Evolutionary conservation across 1,140 invertebrate species (phyloP).

Genomic region (Psilanteris sp.): DNA sequence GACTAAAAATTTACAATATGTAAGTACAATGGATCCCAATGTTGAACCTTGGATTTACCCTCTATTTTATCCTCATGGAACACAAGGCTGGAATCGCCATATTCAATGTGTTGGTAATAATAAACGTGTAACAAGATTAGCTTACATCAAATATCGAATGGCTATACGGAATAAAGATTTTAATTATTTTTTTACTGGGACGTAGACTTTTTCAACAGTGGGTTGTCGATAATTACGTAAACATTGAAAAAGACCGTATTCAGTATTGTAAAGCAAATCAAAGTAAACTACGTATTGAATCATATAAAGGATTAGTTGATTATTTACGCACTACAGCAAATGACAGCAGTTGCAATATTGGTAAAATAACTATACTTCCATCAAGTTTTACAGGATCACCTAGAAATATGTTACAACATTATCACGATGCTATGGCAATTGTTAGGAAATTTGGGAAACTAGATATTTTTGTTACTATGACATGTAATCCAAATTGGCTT

Average conservation of each 20-base stretch:
- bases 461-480: constrained; percentile 10
- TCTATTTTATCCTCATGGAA: background rate
- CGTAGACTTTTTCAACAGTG: too few species aligned
- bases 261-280: constrained; percentile 3
- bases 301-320: constrained; percentile 19
- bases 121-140: constrained; percentile 26
- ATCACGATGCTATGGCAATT: constrained; percentile 15
- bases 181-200: background rate
- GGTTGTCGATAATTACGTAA: too few species aligned
- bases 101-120: constrained; percentile 7
- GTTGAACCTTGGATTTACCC: too few species aligned
- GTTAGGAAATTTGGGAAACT: constrained; percentile 11
- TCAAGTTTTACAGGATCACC: constrained; percentile 10
- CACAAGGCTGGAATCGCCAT: constrained; percentile 13
- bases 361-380: constrained; percentile 8
- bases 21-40: too few species aligned
- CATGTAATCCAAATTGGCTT: constrained; percentile 7
- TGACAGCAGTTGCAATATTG: background rate
- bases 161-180: constrained; percentile 11
- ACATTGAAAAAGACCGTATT: too few species aligned
- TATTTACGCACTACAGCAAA: constrained; percentile 7
- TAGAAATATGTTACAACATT: constrained; percentile 6
- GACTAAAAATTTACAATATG: too few species aligned
- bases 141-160: constrained; percentile 40
- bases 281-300: constrained; percentile 2